phyloP scores from a whole-genome alignment of 2,888 invertebrate species.

The Archips crataeganus region DNA sequence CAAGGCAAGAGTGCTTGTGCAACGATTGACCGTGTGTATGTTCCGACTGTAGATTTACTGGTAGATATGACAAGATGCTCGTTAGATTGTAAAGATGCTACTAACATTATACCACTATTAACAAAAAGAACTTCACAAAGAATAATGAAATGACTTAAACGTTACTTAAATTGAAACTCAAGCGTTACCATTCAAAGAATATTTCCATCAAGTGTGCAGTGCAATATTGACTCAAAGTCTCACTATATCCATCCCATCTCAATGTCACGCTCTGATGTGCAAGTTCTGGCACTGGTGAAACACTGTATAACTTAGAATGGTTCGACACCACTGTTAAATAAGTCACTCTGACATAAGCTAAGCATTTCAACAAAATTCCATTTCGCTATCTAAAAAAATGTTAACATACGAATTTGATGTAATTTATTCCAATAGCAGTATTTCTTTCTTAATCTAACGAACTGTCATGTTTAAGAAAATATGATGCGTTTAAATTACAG shows the following conservation, averaged over 20 bases:
- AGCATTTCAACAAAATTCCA: background rate
- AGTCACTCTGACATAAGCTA: background rate
- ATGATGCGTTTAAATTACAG: conserved; percentile 11
- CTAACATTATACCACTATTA: background rate
- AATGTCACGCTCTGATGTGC: background rate
- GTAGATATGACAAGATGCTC: conserved; percentile 8
- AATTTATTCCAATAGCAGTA: background rate
- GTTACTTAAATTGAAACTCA: background rate
- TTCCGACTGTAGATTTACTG: conserved; percentile 15
- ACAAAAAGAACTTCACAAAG: background rate
- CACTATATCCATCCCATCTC: background rate
- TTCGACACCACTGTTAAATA: background rate
- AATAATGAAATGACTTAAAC: background rate
- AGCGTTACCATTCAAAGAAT: too few relatives aligned
- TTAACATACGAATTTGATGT: background rate
- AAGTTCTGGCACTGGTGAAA: too few relatives aligned
- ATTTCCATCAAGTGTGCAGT: too few relatives aligned
- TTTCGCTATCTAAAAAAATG: too few relatives aligned
- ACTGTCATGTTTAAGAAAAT: background rate
- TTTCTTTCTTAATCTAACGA: background rate
- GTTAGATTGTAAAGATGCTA: background rate
- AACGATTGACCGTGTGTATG: conserved; percentile 45
- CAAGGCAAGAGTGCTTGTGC: conserved; percentile 52
- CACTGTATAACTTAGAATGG: background rate
- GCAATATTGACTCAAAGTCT: background rate